A percentile compares a stretch with the other conserved stretches of the same genome.
Conservation (phyloP, 2,888 invertebrate species). For the Nysson spinosus region DNA sequence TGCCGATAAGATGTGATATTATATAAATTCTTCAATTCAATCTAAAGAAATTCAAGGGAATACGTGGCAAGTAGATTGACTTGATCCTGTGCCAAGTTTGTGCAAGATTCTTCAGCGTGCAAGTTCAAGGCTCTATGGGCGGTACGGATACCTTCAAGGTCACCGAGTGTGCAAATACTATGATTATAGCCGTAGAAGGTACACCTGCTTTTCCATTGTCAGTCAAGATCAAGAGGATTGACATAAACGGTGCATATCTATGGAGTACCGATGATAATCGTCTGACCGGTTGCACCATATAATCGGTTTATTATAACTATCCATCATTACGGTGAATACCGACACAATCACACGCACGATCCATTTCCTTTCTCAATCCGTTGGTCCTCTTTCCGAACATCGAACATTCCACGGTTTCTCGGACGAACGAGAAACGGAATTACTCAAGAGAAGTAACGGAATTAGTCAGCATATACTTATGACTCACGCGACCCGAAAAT, state of each 20-base stretch:
- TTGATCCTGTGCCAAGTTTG: conserved; percentile 37
- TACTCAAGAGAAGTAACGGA: conserved; percentile 60
- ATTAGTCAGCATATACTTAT: conserved; percentile 55
- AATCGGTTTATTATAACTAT: conserved; percentile 26
- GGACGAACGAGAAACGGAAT: conserved; percentile 20
- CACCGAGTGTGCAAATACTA: conserved; percentile 62
- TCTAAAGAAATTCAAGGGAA: too few relatives aligned
- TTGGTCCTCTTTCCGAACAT: background rate
- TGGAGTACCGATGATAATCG: conserved; percentile 5
- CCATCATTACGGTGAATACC: conserved; percentile 4
- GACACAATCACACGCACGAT: conserved; percentile 2
- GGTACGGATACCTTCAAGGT: conserved; percentile 65
- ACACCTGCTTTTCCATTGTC: conserved; percentile 53
- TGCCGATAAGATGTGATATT: too few relatives aligned
- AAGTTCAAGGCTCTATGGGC: conserved; percentile 65
- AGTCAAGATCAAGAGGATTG: conserved; percentile 35
- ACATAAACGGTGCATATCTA: conserved; percentile 37
- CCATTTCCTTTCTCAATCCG: background rate
- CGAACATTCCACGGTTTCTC: background rate
- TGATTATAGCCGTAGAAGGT: conserved; percentile 50
- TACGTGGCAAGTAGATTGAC: conserved; percentile 16
- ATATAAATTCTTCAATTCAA: too few relatives aligned
- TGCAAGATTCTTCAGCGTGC: conserved; percentile 60
- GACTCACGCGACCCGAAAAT: conserved; percentile 56
- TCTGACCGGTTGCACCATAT: conserved; percentile 1